Conservation (phyloP, 1,140 invertebrate species). For the Sminthurinus signatus region DNA sequence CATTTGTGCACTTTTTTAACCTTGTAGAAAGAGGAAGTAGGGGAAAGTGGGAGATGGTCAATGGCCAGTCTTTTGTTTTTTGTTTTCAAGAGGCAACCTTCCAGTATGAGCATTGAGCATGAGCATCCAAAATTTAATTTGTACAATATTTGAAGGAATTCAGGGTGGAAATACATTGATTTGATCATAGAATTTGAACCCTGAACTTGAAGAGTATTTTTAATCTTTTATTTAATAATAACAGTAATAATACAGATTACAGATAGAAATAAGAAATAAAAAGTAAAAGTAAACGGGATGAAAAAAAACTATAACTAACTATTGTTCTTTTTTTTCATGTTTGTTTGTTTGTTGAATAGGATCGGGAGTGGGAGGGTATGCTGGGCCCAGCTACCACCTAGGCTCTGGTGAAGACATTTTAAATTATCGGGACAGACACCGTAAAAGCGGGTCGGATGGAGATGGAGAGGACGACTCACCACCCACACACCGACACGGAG, state of each 20-base stretch:
- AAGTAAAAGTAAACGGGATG: too few relatives aligned
- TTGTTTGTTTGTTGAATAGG: slow-evolving; percentile 15
- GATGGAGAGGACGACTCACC: slow-evolving; percentile 39
- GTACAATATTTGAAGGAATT: too few relatives aligned
- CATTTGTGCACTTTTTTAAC: too few relatives aligned
- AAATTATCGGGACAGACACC: slow-evolving; percentile 25
- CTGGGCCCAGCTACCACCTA: slow-evolving; percentile 34
- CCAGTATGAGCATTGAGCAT: too few relatives aligned
- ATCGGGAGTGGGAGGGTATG: slow-evolving; percentile 38
- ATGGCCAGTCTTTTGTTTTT: too few relatives aligned
- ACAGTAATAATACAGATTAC: too few relatives aligned
- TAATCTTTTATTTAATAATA: too few relatives aligned
- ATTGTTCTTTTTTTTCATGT: slow-evolving; percentile 3
- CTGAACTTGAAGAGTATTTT: too few relatives aligned
- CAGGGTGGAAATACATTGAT: not conserved
- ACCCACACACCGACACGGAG: slow-evolving; percentile 19
- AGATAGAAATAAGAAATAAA: too few relatives aligned
- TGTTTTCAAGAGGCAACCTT: too few relatives aligned
- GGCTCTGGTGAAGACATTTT: slow-evolving; percentile 37
- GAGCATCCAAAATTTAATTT: too few relatives aligned
- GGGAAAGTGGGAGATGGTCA: too few relatives aligned
- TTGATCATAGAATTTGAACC: not conserved
- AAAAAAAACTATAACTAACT: not conserved
- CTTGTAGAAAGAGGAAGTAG: not conserved
- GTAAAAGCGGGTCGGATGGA: slow-evolving; percentile 36